Base-by-base conservation (phyloP, 2,797 vertebrate genomes). In the Poeciliopsis gracilis region DNA sequence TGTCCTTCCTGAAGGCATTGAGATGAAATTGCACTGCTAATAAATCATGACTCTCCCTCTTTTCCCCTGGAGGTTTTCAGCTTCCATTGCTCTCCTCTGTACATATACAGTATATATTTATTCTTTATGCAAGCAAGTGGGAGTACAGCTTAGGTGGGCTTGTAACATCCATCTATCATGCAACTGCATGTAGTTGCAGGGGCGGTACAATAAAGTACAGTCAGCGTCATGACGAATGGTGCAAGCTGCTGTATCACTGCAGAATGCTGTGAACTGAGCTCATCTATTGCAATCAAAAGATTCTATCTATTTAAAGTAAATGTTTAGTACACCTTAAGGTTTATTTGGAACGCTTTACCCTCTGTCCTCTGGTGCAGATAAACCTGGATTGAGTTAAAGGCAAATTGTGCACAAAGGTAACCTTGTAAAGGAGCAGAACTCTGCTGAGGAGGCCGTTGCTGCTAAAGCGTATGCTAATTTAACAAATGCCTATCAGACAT, bases 121-220 rank as follows among this genome's bases (percentile, higher is more conserved):
- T 46, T 78, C 28, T 43, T 66, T 36, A 67, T 71, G 75, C 81
- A 83, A 63, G 79, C 63, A 77, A 55, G 69, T 74, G 80, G 73
- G 70, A 45, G 53, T 38, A 73, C 28, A 75, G 77, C 38, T 15
- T 12, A 61, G 79, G 78, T 82, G 76, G 79, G 77, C 74, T 66
- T 73, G 71, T 80, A 84, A 51, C 81, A 82, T 81, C 87, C 89
- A 91, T 93, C 89, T 82, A 91, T 93, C 92, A 86, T 82, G 80
- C 77, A 75, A 85, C 82, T 86, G 43, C 33, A 3, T 77, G 76
- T 83, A 61, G 41, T 69, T 80, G 72, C 66, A 77, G 73, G 75
- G 76, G 76, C 73, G 41, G 76, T 59, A 69, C 72, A 77, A 61
- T 46, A 66, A 81, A 53, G 67, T 67, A 0, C 33, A 7, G 73